Evolutionary conservation across 1,140 invertebrate species (phyloP), one percentile per base, ranked within the genome.

Genomic region (Antheraea pernyi): DNA sequence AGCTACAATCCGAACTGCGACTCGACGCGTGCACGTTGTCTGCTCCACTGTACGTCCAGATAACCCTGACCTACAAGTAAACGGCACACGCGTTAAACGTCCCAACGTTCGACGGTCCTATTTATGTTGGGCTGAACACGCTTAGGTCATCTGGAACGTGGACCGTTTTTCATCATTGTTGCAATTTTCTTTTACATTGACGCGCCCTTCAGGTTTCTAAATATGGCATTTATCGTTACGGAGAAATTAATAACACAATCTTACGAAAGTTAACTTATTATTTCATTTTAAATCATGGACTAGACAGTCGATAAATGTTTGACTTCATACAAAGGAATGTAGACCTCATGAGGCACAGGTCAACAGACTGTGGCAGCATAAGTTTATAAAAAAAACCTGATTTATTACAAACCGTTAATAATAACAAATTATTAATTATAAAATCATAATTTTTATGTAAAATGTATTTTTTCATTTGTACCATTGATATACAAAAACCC

Each of bases 91-190:
- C 19, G 13, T 53, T 53, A 9, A 36, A 16, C 60, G 60, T 36
- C 5, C 8, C 6, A 7, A 11, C 19, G 3, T 13, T 22, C 18
- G 60, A 30, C 60, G 60, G 63, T 19, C 39, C 63, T n/a, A n/a
- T 37, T 10, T 39, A 65, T 4, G 39, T n/a, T 42, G 37, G 63
- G 42, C 16, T 7, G n/a, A 18, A 39, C 22, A 39, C 22, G 37
- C 63, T 65, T 65, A 65, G 63, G 63, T 65, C 30, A 36, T 71
- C 65, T 68, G 60, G 67, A 53, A 53, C 46, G 16, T 53, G 16
- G 11, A 53, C 11, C 16, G 16, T 16, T 53, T 53, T 53, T 16
- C 46, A 53, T 53, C 46, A 10, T 53, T 53, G 46, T 53, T 53
- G 11, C 16, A 53, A 42, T 53, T 53, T 53, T 53, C 46, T 53